phyloP scores from a whole-genome alignment of 2,797 vertebrate genomes.

The Periparus ater region DNA sequence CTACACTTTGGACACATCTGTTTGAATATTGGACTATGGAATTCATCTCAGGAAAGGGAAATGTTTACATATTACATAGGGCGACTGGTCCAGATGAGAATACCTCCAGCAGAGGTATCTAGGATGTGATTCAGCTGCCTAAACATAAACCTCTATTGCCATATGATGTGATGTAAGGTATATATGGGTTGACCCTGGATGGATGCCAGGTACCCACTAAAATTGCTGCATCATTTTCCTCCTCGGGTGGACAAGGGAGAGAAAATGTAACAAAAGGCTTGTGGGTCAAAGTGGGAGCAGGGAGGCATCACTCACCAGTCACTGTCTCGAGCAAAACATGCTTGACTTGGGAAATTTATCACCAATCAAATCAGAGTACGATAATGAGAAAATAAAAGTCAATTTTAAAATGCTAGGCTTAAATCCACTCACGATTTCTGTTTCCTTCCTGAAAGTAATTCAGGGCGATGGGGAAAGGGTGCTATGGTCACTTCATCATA shows the following conservation, averaged over 20 bases:
- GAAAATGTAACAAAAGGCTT: rapidly evolving
- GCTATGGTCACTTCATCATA: rapidly evolving
- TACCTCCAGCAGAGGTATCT: background rate
- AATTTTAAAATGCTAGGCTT: background rate
- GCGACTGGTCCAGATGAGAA: background rate
- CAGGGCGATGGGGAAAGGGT: rapidly evolving
- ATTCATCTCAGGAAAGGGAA: background rate
- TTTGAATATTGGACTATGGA: background rate
- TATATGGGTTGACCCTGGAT: background rate
- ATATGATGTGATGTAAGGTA: background rate
- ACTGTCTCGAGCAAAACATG: background rate
- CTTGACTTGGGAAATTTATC: background rate
- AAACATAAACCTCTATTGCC: background rate
- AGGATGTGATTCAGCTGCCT: background rate
- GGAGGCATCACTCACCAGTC: background rate
- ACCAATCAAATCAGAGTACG: background rate
- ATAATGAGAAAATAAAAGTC: background rate
- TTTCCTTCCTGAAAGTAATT: rapidly evolving
- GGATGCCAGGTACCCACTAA: background rate
- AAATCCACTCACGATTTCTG: rapidly evolving
- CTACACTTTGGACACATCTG: background rate
- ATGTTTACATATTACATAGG: background rate
- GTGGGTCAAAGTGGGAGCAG: rapidly evolving
- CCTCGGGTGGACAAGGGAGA: background rate
- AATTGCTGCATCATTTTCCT: background rate